These are phyloP conservation scores for Burhinus oedicnemus DNA, from an alignment of 2,113 vertebrate genomes.

Conservation along the genomic window DNA sequence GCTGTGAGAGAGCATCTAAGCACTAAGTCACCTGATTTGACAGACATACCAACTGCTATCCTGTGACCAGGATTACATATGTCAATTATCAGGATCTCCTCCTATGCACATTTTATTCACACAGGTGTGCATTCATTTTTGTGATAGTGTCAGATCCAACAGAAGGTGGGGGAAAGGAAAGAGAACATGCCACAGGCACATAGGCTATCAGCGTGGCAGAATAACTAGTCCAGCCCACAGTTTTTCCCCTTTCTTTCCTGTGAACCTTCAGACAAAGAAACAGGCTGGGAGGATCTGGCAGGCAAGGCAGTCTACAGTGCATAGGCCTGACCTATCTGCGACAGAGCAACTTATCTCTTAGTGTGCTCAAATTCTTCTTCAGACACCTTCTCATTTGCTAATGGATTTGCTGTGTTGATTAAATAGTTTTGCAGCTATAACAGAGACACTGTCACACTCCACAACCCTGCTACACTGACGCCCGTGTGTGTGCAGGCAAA, in stretches of 20 bases:
- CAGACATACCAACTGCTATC: neutral
- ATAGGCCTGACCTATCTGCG: neutral
- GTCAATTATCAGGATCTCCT: neutral
- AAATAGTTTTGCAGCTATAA: neutral
- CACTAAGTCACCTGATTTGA: neutral
- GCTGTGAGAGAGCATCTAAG: neutral
- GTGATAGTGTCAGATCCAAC: neutral
- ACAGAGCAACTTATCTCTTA: neutral
- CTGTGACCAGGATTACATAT: neutral
- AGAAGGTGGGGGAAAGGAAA: neutral
- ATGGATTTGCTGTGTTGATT: neutral
- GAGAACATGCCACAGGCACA: neutral
- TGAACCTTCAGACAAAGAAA: neutral
- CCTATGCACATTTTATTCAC: neutral
- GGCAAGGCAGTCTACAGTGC: neutral
- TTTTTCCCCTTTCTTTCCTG: neutral
- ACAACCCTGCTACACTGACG: neutral
- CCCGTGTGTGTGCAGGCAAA: neutral
- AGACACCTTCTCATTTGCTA: slow-evolving; percentile 15
- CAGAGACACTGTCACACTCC: neutral
- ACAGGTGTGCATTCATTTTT: neutral
- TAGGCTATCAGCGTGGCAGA: neutral
- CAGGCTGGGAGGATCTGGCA: neutral
- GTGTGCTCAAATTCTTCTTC: neutral
- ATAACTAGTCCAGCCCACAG: neutral